These are phyloP conservation scores for Erebia epiphron DNA, from an alignment of 2,888 invertebrate genomes.

Conservation along the genomic window DNA sequence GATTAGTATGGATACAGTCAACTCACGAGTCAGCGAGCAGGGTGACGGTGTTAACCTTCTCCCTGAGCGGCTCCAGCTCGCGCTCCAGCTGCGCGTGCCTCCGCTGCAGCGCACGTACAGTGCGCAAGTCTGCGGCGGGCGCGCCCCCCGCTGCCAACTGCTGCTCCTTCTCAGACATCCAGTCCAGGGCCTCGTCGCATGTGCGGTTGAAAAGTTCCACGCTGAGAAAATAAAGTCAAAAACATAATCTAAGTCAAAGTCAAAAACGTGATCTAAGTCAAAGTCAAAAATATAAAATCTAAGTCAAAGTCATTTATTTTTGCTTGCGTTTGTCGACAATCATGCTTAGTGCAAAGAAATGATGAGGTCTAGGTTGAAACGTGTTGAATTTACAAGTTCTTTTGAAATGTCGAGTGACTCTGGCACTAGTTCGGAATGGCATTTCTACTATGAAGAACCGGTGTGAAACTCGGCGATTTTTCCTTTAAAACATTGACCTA, in stretches of 20 bases:
- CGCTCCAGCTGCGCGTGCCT: conserved; percentile 96
- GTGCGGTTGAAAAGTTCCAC: conserved; percentile 98
- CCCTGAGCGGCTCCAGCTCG: conserved; percentile 96
- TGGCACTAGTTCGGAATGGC: too few species aligned
- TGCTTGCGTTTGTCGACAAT: too few species aligned
- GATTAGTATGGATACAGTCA: too few species aligned
- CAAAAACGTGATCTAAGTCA: not conserved
- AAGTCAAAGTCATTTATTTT: too few species aligned
- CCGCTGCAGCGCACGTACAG: conserved; percentile 95
- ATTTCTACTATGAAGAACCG: too few species aligned
- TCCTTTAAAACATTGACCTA: too few species aligned
- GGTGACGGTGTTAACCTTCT: conserved; percentile 95
- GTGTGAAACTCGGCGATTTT: too few species aligned
- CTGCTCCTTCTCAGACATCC: conserved; percentile 98
- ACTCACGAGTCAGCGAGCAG: conserved; percentile 92
- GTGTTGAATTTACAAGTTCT: too few species aligned
- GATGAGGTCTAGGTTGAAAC: too few species aligned
- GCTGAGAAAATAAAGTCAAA: conserved; percentile 65
- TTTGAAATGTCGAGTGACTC: too few species aligned
- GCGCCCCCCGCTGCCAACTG: conserved; percentile 91
- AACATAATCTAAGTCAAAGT: not conserved
- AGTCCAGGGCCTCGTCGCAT: conserved; percentile 97
- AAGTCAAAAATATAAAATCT: too few species aligned
- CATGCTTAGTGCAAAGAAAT: too few species aligned
- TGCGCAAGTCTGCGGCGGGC: conserved; percentile 93